Percentiles rank a stretch among this genome's conserved stretches.
Evolutionary conservation across 2,888 invertebrate genomes (phyloP).

Genomic region (Sminthurides aquaticus): DNA sequence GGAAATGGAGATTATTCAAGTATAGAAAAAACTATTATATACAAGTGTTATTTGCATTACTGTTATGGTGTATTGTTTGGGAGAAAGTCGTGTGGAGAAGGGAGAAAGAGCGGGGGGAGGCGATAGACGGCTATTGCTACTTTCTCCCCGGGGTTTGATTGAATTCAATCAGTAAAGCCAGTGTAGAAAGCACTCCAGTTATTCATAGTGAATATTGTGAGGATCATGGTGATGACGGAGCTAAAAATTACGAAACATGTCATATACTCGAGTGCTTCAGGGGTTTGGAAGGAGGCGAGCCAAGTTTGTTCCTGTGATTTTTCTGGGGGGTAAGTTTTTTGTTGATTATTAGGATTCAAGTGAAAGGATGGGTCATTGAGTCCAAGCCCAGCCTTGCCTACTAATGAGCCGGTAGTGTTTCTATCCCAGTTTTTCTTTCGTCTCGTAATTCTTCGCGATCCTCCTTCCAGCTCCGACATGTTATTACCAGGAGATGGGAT

Average conservation of each 20-base stretch:
- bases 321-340: not conserved
- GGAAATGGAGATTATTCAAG: no score
- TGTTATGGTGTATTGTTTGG: no score
- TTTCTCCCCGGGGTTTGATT: no score
- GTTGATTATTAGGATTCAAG: constrained; percentile 4
- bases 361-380: constrained; percentile 3
- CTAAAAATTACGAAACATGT: constrained; percentile 35
- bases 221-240: constrained; percentile 27
- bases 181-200: not conserved
- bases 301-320: constrained; percentile 1
- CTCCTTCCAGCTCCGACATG: constrained; percentile 4
- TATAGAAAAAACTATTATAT: not conserved
- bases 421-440: constrained; percentile 8
- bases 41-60: no score
- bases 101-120: no score
- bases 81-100: no score
- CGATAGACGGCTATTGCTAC: no score
- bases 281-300: constrained; percentile 28
- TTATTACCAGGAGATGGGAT: no score
- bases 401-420: not conserved
- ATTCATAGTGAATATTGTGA: not conserved
- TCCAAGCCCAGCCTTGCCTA: not conserved
- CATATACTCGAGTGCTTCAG: constrained; percentile 39
- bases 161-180: not conserved
- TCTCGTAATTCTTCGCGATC: not conserved